phyloP scores from a whole-genome alignment of 2,113 vertebrate species.

The Tragelaphus imberbis region DNA sequence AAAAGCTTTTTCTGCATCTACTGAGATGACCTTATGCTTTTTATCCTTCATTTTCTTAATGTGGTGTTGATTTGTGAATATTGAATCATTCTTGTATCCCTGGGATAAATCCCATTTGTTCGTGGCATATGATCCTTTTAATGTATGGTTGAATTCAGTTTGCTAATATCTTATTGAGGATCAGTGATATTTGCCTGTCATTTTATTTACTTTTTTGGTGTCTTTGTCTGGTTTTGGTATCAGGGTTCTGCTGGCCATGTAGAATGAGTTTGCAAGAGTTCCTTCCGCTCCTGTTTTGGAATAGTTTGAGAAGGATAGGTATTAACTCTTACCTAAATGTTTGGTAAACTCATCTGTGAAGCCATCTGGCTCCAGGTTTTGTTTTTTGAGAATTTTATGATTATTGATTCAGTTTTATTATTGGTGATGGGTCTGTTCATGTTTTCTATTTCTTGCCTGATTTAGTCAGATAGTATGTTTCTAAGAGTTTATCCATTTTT shows the following conservation, averaged over 20 bases:
- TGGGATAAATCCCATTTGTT: neutral
- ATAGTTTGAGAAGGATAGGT: neutral
- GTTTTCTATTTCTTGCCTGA: neutral
- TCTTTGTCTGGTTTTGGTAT: neutral
- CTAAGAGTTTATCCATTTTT: neutral
- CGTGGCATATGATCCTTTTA: neutral
- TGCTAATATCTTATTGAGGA: neutral
- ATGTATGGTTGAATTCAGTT: neutral
- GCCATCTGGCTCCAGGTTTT: neutral
- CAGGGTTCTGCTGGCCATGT: neutral
- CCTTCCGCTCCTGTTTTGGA: neutral
- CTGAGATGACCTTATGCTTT: neutral
- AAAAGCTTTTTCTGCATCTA: neutral
- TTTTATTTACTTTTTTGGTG: neutral
- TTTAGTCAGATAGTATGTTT: neutral
- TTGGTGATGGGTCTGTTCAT: neutral
- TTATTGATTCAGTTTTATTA: neutral
- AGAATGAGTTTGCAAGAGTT: neutral
- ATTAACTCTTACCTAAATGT: neutral
- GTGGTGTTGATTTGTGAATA: neutral
- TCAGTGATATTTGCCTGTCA: neutral
- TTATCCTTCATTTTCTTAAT: neutral
- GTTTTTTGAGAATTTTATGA: neutral
- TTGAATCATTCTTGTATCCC: neutral
- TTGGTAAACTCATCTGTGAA: neutral